Base-by-base conservation (phyloP, 2,888 invertebrate genomes). In the Diabrotica balteata region DNA sequence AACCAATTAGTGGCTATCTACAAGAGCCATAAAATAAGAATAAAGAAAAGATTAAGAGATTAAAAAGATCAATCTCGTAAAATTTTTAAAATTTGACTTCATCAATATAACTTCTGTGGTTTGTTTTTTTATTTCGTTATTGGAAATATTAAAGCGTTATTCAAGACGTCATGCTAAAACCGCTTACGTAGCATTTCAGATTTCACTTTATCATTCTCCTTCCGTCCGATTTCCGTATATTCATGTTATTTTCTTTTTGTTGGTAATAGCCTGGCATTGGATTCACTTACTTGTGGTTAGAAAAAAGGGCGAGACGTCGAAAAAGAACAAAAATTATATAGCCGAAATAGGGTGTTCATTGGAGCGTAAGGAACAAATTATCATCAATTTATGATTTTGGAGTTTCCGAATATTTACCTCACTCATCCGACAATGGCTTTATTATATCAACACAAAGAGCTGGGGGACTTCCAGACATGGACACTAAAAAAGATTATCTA, bases 351-450 rank as follows among this genome's bases (percentile, higher is more conserved):
- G 68, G 68, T 68, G 68, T 64, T 55, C 57, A 61, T 58, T 61
- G 64, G 52, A 52, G 57, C 64, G 47, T 47, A 57, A 60, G 47
- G 57, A 68, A 68, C 68, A 68, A 68, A 68, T 68, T 64, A 64
- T 68, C 68, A 68, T 68, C 68, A 64, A 65, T 68, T 68, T 68
- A 68, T 68, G 68, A 68, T 68, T 68, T 63, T 57, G 68, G 63
- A 64, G 64, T 63, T 68, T 64, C 68, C 64, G 64, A 64, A 64
- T 64, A 64, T 64, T 64, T 64, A 64, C 64, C 64, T 64, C 64
- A 64, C 52, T 64, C 64, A 46, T 64, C 42, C 64, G 52, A 64
- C 58, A 64, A 64, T 64, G 46, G 64, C 64, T 64, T 64, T 64
- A 64, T 64, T 64, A 59, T 64, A 64, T 64, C 64, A 64, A 59